Percentiles rank a stretch among this genome's conserved stretches.
Evolutionary conservation across 2,113 vertebrate genomes (phyloP).

Genomic region (Silurus meridionalis): DNA sequence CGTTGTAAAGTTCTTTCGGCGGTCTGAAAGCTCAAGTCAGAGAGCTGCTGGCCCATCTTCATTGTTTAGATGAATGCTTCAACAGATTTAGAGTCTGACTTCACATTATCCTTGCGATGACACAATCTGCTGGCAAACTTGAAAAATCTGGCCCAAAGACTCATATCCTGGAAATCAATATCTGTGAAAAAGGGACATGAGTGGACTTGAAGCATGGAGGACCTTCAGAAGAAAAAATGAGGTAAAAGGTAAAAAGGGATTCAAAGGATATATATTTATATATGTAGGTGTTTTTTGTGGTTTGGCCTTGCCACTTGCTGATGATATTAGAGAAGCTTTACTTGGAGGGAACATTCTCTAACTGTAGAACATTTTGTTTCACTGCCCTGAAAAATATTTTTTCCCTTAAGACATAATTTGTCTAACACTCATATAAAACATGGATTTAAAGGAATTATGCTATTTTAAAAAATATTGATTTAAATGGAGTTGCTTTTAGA

Average conservation of each 20-base stretch:
- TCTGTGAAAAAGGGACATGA: conserved; percentile 1
- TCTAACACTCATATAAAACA: background rate
- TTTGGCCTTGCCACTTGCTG: conserved; percentile 8
- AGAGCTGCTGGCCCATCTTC: conserved; percentile 32
- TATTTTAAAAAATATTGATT: background rate
- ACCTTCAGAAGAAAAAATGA: conserved; percentile 1
- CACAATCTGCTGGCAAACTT: conserved; percentile 54
- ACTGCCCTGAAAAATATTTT: background rate
- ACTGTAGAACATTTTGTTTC: background rate
- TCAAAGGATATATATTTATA: background rate
- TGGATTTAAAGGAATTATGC: conserved; percentile 6
- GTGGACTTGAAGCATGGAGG: background rate
- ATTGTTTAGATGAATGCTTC: conserved; percentile 49
- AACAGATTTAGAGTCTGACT: conserved; percentile 45
- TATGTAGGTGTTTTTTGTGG: background rate
- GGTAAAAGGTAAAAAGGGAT: conserved; percentile 5
- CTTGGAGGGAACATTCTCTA: conserved; percentile 4
- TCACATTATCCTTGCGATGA: conserved; percentile 47
- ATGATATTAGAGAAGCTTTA: background rate
- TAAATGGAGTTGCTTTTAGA: background rate
- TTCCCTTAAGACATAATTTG: background rate
- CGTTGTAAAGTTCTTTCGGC: conserved; percentile 37
- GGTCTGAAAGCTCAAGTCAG: conserved; percentile 31
- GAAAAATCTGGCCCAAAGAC: conserved; percentile 53
- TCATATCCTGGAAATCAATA: conserved; percentile 61